Evolutionary conservation across 2,797 vertebrate genomes (phyloP).

Genomic region (Galago senegalensis): DNA sequence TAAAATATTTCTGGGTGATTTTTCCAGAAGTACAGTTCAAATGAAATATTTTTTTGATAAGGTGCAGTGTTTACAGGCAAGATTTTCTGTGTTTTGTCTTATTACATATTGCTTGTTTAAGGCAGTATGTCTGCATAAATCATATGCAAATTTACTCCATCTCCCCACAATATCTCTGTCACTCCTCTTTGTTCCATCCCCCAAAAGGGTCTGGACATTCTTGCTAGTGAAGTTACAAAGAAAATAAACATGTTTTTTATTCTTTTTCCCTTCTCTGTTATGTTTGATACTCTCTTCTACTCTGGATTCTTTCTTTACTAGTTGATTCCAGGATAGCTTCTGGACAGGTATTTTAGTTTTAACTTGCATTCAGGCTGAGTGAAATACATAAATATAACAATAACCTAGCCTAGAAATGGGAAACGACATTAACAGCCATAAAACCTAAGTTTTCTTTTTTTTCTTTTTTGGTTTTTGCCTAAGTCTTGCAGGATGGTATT

Average conservation of each 20-base stretch:
- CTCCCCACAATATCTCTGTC: background rate
- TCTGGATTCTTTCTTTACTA: conserved; percentile 19
- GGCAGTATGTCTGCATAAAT: background rate
- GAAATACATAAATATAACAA: background rate
- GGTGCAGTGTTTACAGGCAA: background rate
- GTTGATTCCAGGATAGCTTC: background rate
- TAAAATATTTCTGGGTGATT: conserved; percentile 36
- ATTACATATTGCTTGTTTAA: background rate
- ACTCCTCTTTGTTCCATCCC: background rate
- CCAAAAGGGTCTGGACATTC: background rate
- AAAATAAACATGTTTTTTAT: background rate
- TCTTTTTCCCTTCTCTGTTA: background rate
- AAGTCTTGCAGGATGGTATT: background rate
- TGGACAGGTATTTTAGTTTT: conserved; percentile 32
- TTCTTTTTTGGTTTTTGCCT: background rate
- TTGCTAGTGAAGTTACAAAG: conserved; percentile 46
- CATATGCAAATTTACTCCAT: background rate
- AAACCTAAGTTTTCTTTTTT: background rate
- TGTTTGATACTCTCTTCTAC: conserved; percentile 9
- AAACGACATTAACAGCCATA: background rate
- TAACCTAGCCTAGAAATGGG: background rate
- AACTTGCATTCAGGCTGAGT: background rate
- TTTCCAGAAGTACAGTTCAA: background rate
- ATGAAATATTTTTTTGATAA: background rate
- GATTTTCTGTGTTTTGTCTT: background rate